A percentile compares a stretch with the other conserved stretches of the same genome.
phyloP scores from a whole-genome alignment of 2,797 vertebrate genomes.

The Poeciliopsis infans region DNA sequence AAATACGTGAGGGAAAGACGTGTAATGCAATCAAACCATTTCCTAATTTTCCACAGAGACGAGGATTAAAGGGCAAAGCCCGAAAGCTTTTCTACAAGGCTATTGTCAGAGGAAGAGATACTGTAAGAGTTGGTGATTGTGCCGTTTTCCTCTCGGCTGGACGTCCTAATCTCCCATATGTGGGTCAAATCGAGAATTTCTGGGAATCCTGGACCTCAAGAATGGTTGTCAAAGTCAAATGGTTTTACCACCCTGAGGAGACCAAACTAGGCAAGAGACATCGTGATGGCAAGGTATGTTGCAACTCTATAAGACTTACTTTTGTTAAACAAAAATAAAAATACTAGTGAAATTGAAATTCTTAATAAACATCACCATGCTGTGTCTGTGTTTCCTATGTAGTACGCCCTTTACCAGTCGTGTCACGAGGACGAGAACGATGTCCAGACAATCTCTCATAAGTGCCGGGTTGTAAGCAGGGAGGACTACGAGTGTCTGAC shows the following conservation, averaged over 20 bases:
- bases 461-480: conserved; percentile 95
- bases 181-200: conserved; percentile 96
- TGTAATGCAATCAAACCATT: neutral
- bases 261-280: conserved; percentile 94
- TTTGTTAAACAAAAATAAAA: neutral
- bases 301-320: neutral
- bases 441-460: conserved; percentile 99
- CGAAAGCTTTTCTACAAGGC: conserved; percentile 98
- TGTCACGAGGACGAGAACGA: conserved; percentile 98
- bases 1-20: conserved; percentile 10
- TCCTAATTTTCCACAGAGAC: conserved; percentile 80
- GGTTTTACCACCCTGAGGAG: conserved; percentile 99
- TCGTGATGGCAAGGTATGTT: conserved; percentile 85
- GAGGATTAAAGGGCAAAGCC: conserved; percentile 95
- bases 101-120: conserved; percentile 93
- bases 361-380: neutral
- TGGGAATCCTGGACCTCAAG: conserved; percentile 98
- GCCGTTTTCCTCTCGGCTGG: conserved; percentile 97
- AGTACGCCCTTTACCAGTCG: conserved; percentile 98
- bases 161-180: conserved; percentile 92
- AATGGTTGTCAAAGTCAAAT: conserved; percentile 98
- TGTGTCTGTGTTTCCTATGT: conserved; percentile 26
- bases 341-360: neutral
- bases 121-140: conserved; percentile 91
- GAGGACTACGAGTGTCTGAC: conserved; percentile 96